Evolutionary conservation across 2,888 invertebrate species (phyloP).

Genomic region (Julus scandinavius): DNA sequence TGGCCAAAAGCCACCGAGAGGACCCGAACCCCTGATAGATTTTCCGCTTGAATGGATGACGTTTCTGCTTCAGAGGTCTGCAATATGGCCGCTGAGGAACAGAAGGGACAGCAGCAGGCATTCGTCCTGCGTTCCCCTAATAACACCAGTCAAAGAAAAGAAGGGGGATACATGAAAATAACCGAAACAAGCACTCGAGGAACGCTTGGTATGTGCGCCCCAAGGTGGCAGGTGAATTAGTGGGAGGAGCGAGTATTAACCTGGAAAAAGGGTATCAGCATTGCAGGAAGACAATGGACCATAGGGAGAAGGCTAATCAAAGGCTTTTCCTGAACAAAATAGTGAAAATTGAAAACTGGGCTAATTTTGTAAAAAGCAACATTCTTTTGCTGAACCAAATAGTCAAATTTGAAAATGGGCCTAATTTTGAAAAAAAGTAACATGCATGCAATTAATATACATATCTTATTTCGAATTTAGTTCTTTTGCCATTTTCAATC

Average conservation of each 20-base stretch:
- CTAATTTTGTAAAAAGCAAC: too few species aligned
- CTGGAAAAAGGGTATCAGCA: neutral
- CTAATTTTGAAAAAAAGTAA: too few species aligned
- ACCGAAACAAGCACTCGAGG: neutral
- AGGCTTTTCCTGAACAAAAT: too few species aligned
- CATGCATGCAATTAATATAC: too few species aligned
- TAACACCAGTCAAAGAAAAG: neutral
- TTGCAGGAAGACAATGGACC: neutral
- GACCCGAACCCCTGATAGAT: neutral
- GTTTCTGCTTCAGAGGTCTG: conserved; percentile 27
- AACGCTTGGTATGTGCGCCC: conserved; percentile 42
- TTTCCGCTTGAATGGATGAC: conserved; percentile 44
- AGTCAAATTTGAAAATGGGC: too few species aligned
- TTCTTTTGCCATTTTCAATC: too few species aligned
- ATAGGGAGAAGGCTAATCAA: neutral
- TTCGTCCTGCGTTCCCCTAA: neutral
- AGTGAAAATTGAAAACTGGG: too few species aligned
- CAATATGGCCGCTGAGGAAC: neutral
- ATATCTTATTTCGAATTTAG: too few species aligned
- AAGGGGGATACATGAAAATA: neutral
- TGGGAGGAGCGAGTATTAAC: neutral
- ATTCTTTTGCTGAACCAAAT: too few species aligned
- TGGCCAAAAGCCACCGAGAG: conserved; percentile 39
- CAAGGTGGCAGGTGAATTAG: neutral
- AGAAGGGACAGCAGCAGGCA: neutral